Evolutionary conservation across 2,888 invertebrate genomes (phyloP).

Genomic region (Fragum whitleyi): DNA sequence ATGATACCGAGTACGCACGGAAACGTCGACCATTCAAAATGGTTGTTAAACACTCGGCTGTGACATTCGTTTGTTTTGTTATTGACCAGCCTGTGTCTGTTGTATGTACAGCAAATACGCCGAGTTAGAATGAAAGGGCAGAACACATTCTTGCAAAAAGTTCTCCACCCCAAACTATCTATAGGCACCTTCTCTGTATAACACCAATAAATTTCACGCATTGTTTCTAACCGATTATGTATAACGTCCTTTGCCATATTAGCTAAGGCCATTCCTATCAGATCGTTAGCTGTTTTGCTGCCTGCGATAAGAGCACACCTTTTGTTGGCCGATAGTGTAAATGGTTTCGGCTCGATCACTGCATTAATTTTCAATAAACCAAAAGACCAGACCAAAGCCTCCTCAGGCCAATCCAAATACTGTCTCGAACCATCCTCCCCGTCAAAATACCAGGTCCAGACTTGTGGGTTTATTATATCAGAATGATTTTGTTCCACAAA

Average conservation of each 20-base stretch:
- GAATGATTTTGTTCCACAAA: not conserved
- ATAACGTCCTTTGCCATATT: not conserved
- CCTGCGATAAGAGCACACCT: not conserved
- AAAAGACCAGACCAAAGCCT: constrained; percentile 20
- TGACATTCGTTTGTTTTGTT: not conserved
- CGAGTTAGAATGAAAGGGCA: constrained; percentile 5
- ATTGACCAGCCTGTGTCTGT: not conserved
- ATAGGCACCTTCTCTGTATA: not conserved
- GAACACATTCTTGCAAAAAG: not conserved
- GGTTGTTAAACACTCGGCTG: not conserved
- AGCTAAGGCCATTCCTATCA: not conserved
- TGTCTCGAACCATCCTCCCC: constrained; percentile 8
- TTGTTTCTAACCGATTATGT: not conserved
- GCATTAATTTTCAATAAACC: constrained; percentile 6
- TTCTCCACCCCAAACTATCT: not conserved
- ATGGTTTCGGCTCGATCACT: not conserved
- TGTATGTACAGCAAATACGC: constrained; percentile 7
- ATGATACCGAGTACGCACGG: not conserved
- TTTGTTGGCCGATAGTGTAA: not conserved
- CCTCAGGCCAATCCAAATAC: constrained; percentile 24
- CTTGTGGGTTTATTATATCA: not conserved
- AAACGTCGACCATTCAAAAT: not conserved
- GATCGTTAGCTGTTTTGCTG: not conserved
- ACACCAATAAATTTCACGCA: constrained; percentile 1
- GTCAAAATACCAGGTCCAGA: constrained; percentile 16